Percentiles rank a stretch among this genome's conserved stretches.
phyloP scores from a whole-genome alignment of 1,140 invertebrate genomes.

The Bombus waltoni region DNA sequence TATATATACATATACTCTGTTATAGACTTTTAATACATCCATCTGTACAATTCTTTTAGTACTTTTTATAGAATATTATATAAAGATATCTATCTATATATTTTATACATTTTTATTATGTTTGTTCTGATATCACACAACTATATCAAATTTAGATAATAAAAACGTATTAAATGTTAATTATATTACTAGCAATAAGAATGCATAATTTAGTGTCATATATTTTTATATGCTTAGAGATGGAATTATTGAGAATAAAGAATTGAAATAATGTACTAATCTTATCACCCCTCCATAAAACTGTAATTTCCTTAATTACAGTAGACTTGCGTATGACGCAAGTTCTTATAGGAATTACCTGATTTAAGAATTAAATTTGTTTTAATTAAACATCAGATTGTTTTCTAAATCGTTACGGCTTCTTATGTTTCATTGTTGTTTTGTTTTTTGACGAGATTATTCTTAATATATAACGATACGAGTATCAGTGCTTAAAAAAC shows the following conservation, averaged over 20 bases:
- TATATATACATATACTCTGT: too few species aligned
- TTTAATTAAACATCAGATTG: not conserved
- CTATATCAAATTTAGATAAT: not conserved
- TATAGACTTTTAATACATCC: not conserved
- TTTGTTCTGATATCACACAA: not conserved
- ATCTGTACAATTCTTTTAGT: not conserved
- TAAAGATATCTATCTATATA: slow-evolving; percentile 15
- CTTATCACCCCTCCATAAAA: slow-evolving; percentile 6
- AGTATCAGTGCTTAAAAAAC: not conserved
- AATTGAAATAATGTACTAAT: not conserved
- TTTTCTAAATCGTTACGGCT: not conserved
- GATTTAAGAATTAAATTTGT: not conserved
- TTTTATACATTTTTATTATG: slow-evolving; percentile 28
- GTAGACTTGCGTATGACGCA: not conserved
- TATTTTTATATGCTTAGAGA: not conserved
- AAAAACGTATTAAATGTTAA: slow-evolving; percentile 17
- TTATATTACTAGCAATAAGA: slow-evolving; percentile 1
- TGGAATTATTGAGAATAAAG: slow-evolving; percentile 6
- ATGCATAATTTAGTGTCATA: slow-evolving; percentile 16
- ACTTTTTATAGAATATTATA: not conserved
- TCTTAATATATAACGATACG: not conserved
- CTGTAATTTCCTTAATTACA: not conserved
- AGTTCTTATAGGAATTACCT: not conserved
- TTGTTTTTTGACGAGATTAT: too few species aligned
- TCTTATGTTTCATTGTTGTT: not conserved